Evolutionary conservation across 2,113 vertebrate species (phyloP).

Genomic region (Odobenus rosmarus): DNA sequence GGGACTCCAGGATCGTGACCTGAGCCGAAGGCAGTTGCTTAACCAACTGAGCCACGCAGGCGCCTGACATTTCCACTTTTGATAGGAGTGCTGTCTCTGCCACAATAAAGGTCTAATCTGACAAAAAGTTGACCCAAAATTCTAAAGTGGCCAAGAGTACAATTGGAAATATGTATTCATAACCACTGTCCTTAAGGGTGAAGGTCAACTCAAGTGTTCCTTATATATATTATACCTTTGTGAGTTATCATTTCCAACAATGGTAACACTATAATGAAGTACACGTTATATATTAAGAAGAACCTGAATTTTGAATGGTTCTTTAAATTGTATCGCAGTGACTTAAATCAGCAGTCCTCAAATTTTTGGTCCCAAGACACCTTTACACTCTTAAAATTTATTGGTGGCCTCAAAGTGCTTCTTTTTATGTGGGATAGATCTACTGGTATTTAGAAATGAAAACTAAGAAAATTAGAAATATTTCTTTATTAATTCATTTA

Average conservation of each 20-base stretch:
- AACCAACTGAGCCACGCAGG: too few relatives aligned
- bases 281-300: background rate
- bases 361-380: background rate
- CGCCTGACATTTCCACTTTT: background rate
- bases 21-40: too few relatives aligned
- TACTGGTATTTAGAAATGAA: background rate
- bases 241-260: background rate
- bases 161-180: too few relatives aligned
- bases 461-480: background rate
- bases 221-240: background rate
- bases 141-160: too few relatives aligned
- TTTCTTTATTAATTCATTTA: slow-evolving; percentile 16
- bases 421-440: background rate
- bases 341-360: background rate
- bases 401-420: background rate
- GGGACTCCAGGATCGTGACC: too few relatives aligned
- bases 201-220: background rate
- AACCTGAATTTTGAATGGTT: background rate
- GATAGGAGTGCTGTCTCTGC: accelerated
- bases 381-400: background rate
- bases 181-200: accelerated
- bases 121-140: background rate
- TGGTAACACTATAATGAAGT: background rate
- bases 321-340: too few relatives aligned
- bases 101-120: background rate